These are phyloP conservation scores for Eupleurogrammus muticus DNA, from an alignment of 2,797 vertebrate species.

Conservation along the genomic window DNA sequence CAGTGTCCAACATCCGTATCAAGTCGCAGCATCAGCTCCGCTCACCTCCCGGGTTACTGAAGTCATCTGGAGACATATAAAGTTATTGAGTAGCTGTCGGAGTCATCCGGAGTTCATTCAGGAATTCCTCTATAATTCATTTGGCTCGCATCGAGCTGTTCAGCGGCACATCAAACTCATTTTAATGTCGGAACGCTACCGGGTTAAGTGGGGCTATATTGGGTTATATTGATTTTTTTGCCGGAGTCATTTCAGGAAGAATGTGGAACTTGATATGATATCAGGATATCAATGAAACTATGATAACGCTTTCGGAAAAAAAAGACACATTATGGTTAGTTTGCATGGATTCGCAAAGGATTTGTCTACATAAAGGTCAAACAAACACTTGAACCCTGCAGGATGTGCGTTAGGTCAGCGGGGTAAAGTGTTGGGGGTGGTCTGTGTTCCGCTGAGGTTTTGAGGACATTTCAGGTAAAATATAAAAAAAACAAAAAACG, in stretches of 20 bases:
- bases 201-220: constrained; percentile 47
- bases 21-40: constrained; percentile 1
- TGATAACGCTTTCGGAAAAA: constrained; percentile 44
- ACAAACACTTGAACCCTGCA: not conserved
- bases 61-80: constrained; percentile 31
- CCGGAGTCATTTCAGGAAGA: constrained; percentile 64
- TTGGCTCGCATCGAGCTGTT: constrained; percentile 26
- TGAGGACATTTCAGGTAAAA: no score
- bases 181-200: constrained; percentile 29
- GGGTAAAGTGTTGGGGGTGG: no score
- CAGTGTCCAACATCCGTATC: constrained; percentile 18
- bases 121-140: constrained; percentile 47
- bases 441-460: no score
- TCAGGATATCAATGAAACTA: constrained; percentile 47
- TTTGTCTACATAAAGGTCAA: constrained; percentile 41
- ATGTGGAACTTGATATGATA: constrained; percentile 49
- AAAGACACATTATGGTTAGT: constrained; percentile 22
- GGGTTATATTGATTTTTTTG: constrained; percentile 59
- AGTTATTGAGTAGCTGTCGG: constrained; percentile 38
- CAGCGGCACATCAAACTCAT: constrained; percentile 44
- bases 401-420: no score
- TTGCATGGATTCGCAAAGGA: constrained; percentile 1
- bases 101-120: constrained; percentile 45
- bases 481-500: no score
- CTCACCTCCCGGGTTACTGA: constrained; percentile 36